A percentile compares a stretch with the other conserved stretches of the same genome.
Evolutionary conservation across 2,888 invertebrate genomes (phyloP).

Genomic region (Amphimallon solstitiale): DNA sequence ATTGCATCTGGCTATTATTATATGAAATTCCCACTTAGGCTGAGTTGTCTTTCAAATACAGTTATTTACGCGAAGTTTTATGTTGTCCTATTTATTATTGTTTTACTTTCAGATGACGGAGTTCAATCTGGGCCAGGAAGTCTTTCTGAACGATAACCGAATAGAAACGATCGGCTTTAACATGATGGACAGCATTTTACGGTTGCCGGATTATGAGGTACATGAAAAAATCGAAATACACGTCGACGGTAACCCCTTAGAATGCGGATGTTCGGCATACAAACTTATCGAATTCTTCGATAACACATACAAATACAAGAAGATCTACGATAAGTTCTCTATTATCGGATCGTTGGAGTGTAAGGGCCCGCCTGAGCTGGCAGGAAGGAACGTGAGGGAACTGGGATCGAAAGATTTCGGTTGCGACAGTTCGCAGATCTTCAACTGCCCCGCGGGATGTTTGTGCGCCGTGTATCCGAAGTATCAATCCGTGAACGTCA

Average conservation of each 20-base stretch:
- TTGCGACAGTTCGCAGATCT: not conserved
- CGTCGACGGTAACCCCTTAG: not conserved
- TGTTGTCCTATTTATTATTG: too few relatives aligned
- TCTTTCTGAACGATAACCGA: too few relatives aligned
- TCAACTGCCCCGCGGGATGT: conserved; percentile 57
- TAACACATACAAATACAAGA: not conserved
- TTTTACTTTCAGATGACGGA: too few relatives aligned
- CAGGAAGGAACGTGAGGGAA: not conserved
- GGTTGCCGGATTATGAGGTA: not conserved
- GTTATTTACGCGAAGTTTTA: too few relatives aligned
- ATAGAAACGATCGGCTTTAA: not conserved
- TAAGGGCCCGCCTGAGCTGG: not conserved
- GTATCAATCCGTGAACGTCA: conserved; percentile 64
- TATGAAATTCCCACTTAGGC: too few relatives aligned
- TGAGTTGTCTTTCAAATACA: too few relatives aligned
- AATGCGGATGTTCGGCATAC: not conserved
- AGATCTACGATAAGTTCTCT: not conserved
- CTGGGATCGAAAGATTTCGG: not conserved
- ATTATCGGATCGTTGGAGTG: not conserved
- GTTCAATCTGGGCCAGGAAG: too few relatives aligned
- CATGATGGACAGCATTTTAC: not conserved
- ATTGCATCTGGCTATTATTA: too few relatives aligned
- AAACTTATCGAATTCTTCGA: not conserved
- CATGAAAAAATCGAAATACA: not conserved
- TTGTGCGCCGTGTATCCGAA: conserved; percentile 64